Evolutionary conservation across 2,797 vertebrate genomes (phyloP), one percentile per base, ranked within the genome.

Genomic region (Phoeniculus purpureus): DNA sequence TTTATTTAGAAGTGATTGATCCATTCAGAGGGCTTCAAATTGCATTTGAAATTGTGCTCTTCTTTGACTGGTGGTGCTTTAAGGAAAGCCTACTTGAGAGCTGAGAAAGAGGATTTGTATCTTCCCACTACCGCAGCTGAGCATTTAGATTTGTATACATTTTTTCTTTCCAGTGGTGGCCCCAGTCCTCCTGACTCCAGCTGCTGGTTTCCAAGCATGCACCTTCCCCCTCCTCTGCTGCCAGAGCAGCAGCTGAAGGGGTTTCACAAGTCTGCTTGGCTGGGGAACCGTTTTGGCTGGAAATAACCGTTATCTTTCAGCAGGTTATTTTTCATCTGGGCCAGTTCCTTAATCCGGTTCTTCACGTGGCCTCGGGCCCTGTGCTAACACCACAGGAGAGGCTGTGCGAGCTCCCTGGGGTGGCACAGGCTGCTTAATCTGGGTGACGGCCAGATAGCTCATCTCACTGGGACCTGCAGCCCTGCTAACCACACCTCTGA

Each of bases 1-100:
- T 94, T 96, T 95, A 60, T 94, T 95, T 93, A 94, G 54, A 89
- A 92, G 71, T 83, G 90, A 92, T 92, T 94, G 93, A 95, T 92
- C 82, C 87, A 93, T 94, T 94, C 92, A 94, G 92, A 91, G 67
- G 56, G 81, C 90, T 95, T 94, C 82, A 95, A 94, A 93, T 93
- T 86, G 87, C 71, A 52, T 89, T 83, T 88, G 72, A 94, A 94
- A 94, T 94, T 92, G 85, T 94, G 45, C 65, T 93, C 55, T 92
- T 45, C 71, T 92, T 95, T 92, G 61, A 59, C 87, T 95, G 77
- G 34, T 89, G 9, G n/a, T 89, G 70, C 81, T 96, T 83, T 92
- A 87, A 87, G 79, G 34, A 88, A 81, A 82, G 22, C 66, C 20
- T 85, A 51, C 31, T 78, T 64, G 84, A 47, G 66, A 65, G 70